Percentiles rank a stretch among this genome's conserved stretches.
These are phyloP conservation scores for Montipora capitata DNA, from an alignment of 92 coral and sea anemone species.

Conservation along the genomic window DNA sequence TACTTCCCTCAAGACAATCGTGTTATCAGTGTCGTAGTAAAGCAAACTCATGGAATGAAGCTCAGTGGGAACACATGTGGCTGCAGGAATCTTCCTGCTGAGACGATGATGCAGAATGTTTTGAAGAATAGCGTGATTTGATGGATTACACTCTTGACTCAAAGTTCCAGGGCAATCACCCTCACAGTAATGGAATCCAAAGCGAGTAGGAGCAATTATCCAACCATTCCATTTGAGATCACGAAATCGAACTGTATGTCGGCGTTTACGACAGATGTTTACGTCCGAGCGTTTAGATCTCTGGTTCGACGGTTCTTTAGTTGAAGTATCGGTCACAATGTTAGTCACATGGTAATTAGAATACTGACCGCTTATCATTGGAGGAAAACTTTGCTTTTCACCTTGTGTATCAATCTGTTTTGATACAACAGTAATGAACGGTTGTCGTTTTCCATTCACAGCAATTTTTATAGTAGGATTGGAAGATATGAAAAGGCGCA, in stretches of 20 bases:
- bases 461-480: constrained; percentile 6
- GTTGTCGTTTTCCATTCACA: constrained; percentile 46
- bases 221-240: constrained; percentile 48
- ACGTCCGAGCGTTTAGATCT: constrained; percentile 36
- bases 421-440: constrained; percentile 45
- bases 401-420: neutral
- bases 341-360: neutral
- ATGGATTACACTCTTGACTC: constrained; percentile 57
- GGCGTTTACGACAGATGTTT: constrained; percentile 35
- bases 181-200: constrained; percentile 63
- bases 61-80: constrained; percentile 71
- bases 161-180: constrained; percentile 63
- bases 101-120: constrained; percentile 57
- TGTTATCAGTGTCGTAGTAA: constrained; percentile 50
- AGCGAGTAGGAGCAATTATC: constrained; percentile 73
- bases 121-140: constrained; percentile 72
- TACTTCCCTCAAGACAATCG: constrained; percentile 56
- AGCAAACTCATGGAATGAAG: constrained; percentile 61
- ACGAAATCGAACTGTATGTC: constrained; percentile 54
- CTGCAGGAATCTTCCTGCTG: constrained; percentile 49
- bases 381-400: neutral
- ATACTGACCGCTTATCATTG: constrained; percentile 8
- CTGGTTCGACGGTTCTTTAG: neutral
- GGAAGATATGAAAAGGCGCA: constrained; percentile 13
- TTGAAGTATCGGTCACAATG: neutral